These are phyloP conservation scores for Venustoraphidia nigricollis DNA, from an alignment of 2,888 invertebrate species.

Conservation along the genomic window DNA sequence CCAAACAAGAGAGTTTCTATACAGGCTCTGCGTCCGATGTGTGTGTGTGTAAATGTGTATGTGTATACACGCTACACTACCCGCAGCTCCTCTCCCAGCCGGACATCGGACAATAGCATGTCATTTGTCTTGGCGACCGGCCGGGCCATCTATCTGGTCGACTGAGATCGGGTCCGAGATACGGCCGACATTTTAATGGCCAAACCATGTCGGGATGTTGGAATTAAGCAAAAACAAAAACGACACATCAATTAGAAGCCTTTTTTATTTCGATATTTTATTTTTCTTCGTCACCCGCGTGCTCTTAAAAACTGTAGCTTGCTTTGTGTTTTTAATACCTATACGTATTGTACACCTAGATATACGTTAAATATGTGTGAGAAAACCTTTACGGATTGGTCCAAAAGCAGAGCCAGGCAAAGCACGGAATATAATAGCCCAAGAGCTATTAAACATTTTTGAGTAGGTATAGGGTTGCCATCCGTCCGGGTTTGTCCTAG, in stretches of 20 bases:
- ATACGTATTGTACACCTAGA: neutral
- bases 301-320: neutral
- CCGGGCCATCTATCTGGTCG: slow-evolving; percentile 38
- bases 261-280: slow-evolving; percentile 18
- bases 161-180: slow-evolving; percentile 41
- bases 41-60: too few relatives aligned
- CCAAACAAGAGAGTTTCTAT: too few relatives aligned
- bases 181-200: slow-evolving; percentile 51
- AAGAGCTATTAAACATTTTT: too few relatives aligned
- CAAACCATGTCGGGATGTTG: slow-evolving; percentile 44
- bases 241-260: slow-evolving; percentile 52
- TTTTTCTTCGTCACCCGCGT: neutral
- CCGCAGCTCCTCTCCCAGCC: too few relatives aligned
- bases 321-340: neutral
- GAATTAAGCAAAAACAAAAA: slow-evolving; percentile 51
- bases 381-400: too few relatives aligned
- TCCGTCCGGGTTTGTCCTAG: too few relatives aligned
- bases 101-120: slow-evolving; percentile 13
- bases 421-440: too few relatives aligned
- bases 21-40: too few relatives aligned
- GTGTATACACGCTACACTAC: too few relatives aligned
- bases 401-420: too few relatives aligned
- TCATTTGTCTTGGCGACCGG: slow-evolving; percentile 35
- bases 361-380: slow-evolving; percentile 1
- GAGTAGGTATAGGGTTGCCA: too few relatives aligned